phyloP scores from a whole-genome alignment of 2,113 vertebrate genomes.

The Bos javanicus region DNA sequence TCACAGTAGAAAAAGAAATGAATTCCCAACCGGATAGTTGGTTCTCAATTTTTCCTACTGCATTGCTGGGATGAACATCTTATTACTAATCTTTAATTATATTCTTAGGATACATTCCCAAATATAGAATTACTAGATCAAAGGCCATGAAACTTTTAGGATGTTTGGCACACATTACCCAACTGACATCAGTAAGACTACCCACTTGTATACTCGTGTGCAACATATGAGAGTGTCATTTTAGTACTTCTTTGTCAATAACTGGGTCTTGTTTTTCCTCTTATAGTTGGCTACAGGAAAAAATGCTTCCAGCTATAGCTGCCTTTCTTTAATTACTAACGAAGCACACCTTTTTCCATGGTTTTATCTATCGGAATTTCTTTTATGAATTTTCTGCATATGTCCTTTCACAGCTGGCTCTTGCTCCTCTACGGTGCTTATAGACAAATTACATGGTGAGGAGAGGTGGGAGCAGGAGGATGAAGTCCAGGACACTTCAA shows the following conservation, averaged over 20 bases:
- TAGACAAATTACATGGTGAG: neutral
- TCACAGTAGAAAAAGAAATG: slow-evolving; percentile 47
- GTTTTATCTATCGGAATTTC: slow-evolving; percentile 6
- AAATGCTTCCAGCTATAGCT: neutral
- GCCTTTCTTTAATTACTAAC: slow-evolving; percentile 45
- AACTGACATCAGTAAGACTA: neutral
- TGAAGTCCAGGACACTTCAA: neutral
- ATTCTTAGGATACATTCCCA: slow-evolving; percentile 19
- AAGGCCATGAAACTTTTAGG: neutral
- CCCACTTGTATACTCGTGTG: neutral
- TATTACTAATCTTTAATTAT: slow-evolving; percentile 32
- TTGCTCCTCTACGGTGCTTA: neutral
- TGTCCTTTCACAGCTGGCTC: slow-evolving; percentile 20
- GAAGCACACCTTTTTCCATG: neutral
- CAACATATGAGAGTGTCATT: neutral
- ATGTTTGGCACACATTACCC: neutral
- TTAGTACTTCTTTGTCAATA: neutral
- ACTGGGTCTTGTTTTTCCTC: neutral
- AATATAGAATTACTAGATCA: slow-evolving; percentile 13
- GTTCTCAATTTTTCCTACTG: slow-evolving; percentile 28
- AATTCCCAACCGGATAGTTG: slow-evolving; percentile 14
- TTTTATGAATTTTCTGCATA: slow-evolving; percentile 13
- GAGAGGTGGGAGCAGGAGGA: neutral
- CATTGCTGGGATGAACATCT: slow-evolving; percentile 9
- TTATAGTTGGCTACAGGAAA: neutral